These are phyloP conservation scores for Salvator merianae DNA, from an alignment of 2,113 vertebrate genomes.

Conservation along the genomic window DNA sequence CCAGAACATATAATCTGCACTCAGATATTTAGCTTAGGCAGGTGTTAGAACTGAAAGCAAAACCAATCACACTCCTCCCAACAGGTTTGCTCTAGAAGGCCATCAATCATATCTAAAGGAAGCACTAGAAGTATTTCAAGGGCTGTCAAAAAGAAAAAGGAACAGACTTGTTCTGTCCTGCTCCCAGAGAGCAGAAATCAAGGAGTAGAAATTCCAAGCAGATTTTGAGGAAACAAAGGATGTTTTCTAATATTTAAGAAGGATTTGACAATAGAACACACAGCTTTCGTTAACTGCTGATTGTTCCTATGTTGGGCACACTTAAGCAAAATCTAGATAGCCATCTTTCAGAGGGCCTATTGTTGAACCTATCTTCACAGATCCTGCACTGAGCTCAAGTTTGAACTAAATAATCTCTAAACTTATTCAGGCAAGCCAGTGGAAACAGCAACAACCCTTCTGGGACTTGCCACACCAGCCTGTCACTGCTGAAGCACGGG, in stretches of 20 bases:
- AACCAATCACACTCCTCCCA: not conserved
- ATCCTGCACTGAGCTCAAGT: not conserved
- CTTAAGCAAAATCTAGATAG: not conserved
- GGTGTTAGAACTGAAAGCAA: not conserved
- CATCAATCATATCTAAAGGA: not conserved
- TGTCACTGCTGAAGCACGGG: no score
- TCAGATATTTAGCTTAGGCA: constrained; percentile 12
- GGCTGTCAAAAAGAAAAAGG: not conserved
- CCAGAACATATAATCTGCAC: not conserved
- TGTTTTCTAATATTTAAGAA: not conserved
- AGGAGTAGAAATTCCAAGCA: not conserved
- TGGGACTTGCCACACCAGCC: no score
- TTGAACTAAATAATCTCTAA: no score
- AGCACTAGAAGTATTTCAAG: not conserved
- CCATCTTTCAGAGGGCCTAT: not conserved
- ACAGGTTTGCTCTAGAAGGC: not conserved
- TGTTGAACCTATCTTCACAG: not conserved
- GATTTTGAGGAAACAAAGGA: not conserved
- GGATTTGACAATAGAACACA: not conserved
- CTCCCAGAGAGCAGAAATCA: not conserved
- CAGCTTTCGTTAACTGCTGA: not conserved
- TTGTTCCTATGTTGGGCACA: not conserved
- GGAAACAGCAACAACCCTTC: no score
- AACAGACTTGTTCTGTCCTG: not conserved
- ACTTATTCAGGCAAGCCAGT: no score